Evolutionary conservation across 2,113 vertebrate species (phyloP).

Genomic region (Picathartes gymnocephalus): DNA sequence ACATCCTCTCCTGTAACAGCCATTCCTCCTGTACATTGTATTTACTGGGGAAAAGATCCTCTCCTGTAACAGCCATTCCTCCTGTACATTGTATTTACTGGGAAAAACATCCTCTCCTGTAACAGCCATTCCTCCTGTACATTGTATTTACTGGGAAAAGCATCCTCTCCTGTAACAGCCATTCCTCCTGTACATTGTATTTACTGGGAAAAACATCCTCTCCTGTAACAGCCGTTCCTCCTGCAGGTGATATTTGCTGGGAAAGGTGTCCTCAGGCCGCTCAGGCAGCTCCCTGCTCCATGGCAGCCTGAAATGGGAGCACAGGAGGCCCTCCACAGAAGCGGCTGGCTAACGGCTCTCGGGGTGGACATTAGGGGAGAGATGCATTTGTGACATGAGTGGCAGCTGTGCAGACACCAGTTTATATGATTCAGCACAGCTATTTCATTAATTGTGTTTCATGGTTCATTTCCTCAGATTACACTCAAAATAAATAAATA

Average conservation of each 20-base stretch:
- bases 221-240: neutral
- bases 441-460: conserved; percentile 73
- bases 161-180: neutral
- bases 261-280: neutral
- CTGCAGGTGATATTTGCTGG: neutral
- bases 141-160: neutral
- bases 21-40: neutral
- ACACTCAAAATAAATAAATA: conserved; percentile 54
- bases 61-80: too few species aligned
- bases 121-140: too few species aligned
- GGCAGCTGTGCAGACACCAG: conserved; percentile 49
- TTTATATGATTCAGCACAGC: conserved; percentile 56
- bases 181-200: neutral
- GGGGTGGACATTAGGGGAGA: conserved; percentile 43
- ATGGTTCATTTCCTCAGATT: conserved; percentile 70
- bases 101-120: too few species aligned
- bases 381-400: conserved; percentile 45
- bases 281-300: neutral
- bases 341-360: conserved; percentile 55
- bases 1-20: neutral
- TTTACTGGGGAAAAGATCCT: neutral
- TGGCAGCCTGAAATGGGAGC: conserved; percentile 47
- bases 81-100: too few species aligned
- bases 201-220: neutral
- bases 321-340: conserved; percentile 36